These are phyloP conservation scores for Hirtodrosophila histrioides DNA, from an alignment of 2,888 invertebrate genomes.

Conservation along the genomic window DNA sequence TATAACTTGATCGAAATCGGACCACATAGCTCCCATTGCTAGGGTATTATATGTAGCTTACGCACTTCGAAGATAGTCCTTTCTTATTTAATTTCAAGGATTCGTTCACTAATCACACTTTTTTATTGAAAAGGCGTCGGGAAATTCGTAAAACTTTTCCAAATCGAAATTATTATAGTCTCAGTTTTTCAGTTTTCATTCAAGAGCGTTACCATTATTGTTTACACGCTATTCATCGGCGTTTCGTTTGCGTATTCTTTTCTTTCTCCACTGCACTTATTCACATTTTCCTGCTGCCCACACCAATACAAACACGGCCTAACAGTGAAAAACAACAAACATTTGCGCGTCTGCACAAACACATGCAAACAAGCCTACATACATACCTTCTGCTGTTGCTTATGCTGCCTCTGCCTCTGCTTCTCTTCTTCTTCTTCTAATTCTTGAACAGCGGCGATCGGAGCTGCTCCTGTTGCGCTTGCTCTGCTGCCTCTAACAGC, in stretches of 20 bases:
- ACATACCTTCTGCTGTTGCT: slow-evolving; percentile 36
- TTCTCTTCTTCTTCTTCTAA: slow-evolving; percentile 27
- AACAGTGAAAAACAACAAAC: slow-evolving; percentile 30
- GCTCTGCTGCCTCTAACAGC: slow-evolving; percentile 39
- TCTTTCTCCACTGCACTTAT: slow-evolving; percentile 9
- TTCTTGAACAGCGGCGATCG: slow-evolving; percentile 47
- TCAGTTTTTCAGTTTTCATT: slow-evolving; percentile 32
- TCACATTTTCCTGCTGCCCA: slow-evolving; percentile 49
- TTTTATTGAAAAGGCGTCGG: neutral
- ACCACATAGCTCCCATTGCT: no score
- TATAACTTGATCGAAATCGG: no score
- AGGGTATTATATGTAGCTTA: no score
- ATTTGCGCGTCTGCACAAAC: slow-evolving; percentile 17
- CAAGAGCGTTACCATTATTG: slow-evolving; percentile 14
- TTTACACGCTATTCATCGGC: slow-evolving; percentile 28
- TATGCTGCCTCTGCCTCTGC: slow-evolving; percentile 1
- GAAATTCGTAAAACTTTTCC: slow-evolving; percentile 14
- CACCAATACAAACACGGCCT: slow-evolving; percentile 19
- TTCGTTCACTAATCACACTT: no score
- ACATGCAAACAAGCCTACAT: slow-evolving; percentile 7
- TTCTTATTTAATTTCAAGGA: no score
- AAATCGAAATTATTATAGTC: slow-evolving; percentile 4
- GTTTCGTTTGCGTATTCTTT: slow-evolving; percentile 25
- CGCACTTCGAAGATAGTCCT: no score
- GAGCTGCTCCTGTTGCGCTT: slow-evolving; percentile 58